phyloP scores from a whole-genome alignment of 2,113 vertebrate species.

The Elephas maximus region DNA sequence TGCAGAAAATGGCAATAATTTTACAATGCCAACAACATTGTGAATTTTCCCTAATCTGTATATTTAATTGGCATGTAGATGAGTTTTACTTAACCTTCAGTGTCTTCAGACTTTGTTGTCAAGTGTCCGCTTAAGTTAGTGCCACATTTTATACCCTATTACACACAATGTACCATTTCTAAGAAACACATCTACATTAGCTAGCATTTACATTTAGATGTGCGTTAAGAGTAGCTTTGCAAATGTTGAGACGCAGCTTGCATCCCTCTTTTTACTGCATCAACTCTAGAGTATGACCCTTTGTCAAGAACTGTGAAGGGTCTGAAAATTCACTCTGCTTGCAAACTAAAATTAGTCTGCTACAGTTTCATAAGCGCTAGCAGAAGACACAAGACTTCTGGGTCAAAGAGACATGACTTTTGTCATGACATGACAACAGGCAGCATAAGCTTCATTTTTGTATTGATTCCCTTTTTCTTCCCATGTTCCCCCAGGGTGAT shows the following conservation, averaged over 20 bases:
- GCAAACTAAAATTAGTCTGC: not conserved
- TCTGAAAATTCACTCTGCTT: not conserved
- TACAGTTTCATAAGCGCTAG: not conserved
- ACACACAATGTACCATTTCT: not conserved
- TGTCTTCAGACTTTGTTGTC: not conserved
- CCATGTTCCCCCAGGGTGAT: not conserved
- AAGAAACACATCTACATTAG: not conserved
- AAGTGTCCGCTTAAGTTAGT: not conserved
- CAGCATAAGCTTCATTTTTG: not conserved
- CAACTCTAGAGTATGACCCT: not conserved
- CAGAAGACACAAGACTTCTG: not conserved
- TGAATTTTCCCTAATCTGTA: not conserved
- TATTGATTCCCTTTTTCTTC: not conserved
- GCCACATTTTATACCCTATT: not conserved
- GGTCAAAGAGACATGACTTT: not conserved
- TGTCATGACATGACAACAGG: not conserved
- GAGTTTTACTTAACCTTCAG: not conserved
- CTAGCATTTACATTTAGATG: not conserved
- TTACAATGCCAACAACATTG: not conserved
- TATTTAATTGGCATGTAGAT: not conserved
- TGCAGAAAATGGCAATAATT: not conserved
- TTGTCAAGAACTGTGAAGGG: not conserved
- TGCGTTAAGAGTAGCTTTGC: not conserved
- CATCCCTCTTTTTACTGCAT: not conserved
- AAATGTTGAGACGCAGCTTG: not conserved